Percentiles rank a stretch among this genome's conserved stretches.
Evolutionary conservation across 2,888 invertebrate genomes (phyloP).

Genomic region (Cantharis lateralis): DNA sequence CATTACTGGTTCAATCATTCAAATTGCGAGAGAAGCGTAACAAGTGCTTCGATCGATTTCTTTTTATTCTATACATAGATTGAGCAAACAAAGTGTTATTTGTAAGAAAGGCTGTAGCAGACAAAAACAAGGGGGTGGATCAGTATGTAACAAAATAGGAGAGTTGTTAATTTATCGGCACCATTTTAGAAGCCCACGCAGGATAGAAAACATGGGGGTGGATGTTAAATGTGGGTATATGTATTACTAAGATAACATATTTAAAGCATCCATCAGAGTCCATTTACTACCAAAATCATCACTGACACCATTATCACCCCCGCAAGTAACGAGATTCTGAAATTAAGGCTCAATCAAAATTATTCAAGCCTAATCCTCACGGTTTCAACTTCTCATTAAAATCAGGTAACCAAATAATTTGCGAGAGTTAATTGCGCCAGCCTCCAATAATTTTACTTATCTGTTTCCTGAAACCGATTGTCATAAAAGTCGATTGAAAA

Average conservation of each 20-base stretch:
- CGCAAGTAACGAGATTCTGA: neutral
- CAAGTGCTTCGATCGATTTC: constrained; percentile 5
- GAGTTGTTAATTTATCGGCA: neutral
- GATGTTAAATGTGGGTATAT: constrained; percentile 1
- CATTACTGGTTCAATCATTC: neutral
- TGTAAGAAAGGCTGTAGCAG: constrained; percentile 5
- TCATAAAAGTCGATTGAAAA: neutral
- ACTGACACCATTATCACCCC: neutral
- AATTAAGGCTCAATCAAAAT: neutral
- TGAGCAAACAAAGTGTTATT: constrained; percentile 5
- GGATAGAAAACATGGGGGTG: neutral
- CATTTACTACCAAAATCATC: neutral
- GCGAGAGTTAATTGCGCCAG: neutral
- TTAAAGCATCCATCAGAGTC: constrained; percentile 8
- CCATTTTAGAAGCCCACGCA: neutral
- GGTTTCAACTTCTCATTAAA: neutral
- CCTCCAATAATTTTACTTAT: neutral
- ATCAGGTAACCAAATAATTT: neutral
- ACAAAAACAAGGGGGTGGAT: constrained; percentile 13
- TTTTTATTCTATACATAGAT: neutral
- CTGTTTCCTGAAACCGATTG: neutral
- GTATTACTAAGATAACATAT: constrained; percentile 6
- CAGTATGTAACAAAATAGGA: neutral
- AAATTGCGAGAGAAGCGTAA: constrained; percentile 8
- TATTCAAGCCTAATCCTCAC: neutral